Percentiles rank a stretch among this genome's conserved stretches.
Evolutionary conservation across 2,888 invertebrate species (phyloP).

Genomic region (Liodrosophila aerea): DNA sequence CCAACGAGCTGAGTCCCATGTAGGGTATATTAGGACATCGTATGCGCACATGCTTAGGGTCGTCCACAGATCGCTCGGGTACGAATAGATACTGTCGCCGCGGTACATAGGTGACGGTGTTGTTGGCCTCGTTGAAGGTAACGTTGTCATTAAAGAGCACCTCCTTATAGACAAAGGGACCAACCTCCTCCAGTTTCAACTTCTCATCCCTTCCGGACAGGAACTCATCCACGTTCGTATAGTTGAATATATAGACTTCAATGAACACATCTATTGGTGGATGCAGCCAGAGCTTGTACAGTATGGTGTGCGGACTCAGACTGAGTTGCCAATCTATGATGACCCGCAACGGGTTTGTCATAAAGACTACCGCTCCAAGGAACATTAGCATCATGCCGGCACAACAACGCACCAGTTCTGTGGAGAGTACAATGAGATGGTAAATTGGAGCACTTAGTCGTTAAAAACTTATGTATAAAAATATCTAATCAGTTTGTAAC

Average conservation of each 20-base stretch:
- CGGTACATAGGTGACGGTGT: constrained; percentile 87
- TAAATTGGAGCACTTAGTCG: constrained; percentile 55
- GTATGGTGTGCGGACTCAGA: constrained; percentile 84
- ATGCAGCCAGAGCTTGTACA: constrained; percentile 85
- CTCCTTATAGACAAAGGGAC: constrained; percentile 92
- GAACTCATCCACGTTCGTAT: constrained; percentile 90
- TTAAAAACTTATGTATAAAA: too few species aligned
- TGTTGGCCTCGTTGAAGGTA: constrained; percentile 85
- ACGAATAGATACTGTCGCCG: constrained; percentile 85
- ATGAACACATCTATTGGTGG: constrained; percentile 87
- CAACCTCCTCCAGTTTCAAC: constrained; percentile 88
- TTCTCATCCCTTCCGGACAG: constrained; percentile 86
- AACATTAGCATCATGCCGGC: constrained; percentile 76
- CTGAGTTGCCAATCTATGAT: constrained; percentile 79
- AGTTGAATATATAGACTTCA: constrained; percentile 89
- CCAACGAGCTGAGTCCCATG: constrained; percentile 83
- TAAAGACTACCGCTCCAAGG: constrained; percentile 70
- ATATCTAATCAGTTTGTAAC: too few species aligned
- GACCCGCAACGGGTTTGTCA: constrained; percentile 75
- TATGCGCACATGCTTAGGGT: constrained; percentile 85
- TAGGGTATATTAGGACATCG: constrained; percentile 88
- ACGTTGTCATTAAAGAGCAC: constrained; percentile 86
- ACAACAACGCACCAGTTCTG: constrained; percentile 78
- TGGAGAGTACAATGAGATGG: constrained; percentile 8
- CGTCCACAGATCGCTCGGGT: constrained; percentile 86